Evolutionary conservation across 2,888 invertebrate species (phyloP), one percentile per base, ranked within the genome.

Genomic region (Syrphus vitripennis): DNA sequence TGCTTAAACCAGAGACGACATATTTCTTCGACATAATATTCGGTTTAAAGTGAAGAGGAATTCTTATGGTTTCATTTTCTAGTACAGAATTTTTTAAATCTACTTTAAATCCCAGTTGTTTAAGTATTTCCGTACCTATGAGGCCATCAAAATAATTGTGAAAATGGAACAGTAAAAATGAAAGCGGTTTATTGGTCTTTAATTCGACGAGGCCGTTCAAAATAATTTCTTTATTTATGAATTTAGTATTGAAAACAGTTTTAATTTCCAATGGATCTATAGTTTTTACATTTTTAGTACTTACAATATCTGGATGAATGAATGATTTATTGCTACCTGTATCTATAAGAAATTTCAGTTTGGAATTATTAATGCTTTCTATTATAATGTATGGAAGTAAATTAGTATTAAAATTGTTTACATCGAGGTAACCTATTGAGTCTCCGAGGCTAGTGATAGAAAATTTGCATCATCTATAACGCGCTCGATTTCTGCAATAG

Each of bases 91-190:
- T 42, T 57, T 63, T 40, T 0, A 76, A n/a, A 12, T 76, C 31
- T 50, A 76, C 40, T 24, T 45, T 55, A 34, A 42, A 34, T 21
- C 40, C 21, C 21, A 55, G 34, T 9, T 45, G 14, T 21, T 65
- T 57, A 0, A 69, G n/a, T 12, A 65, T n/a, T 0, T 77, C 59
- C 12, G 57, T 77, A 4, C 77, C 59, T 65, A 37, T 37, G 37
- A 37, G 37, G 14, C 37, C 37, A 37, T 14, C 37, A 37, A 37
- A 37, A 37, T 37, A 65, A 1, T 48, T 42, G 16, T 75, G 65
- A 14, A 75, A 75, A 2, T 45, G 31, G 42, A 42, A 72, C 40
- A 57, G 7, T 14, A 61, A 42, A 16, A 72, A 45, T 10, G 19
- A 34, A 6, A 61, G 12, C 4, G 57, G 31, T 31, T 57, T 26